These are phyloP conservation scores for Megalops atlanticus DNA, from an alignment of 2,113 vertebrate species.

Conservation along the genomic window DNA sequence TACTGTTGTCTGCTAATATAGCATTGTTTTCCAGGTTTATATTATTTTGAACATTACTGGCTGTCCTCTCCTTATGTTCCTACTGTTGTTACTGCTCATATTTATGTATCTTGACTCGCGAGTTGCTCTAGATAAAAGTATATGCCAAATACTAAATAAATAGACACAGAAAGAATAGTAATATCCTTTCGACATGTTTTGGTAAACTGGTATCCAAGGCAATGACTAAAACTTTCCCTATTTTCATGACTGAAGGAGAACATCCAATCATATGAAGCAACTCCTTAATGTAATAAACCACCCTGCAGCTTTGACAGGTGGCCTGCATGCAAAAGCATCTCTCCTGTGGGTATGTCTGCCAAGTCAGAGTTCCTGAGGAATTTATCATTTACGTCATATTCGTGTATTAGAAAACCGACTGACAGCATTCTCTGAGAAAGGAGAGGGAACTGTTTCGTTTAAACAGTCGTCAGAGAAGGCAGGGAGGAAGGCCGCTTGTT, in stretches of 20 bases:
- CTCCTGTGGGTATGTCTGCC: background rate
- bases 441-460: slow-evolving; percentile 8
- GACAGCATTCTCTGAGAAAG: slow-evolving; percentile 34
- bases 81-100: background rate
- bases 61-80: background rate
- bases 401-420: too few species aligned
- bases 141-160: background rate
- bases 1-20: too few species aligned
- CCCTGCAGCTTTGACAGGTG: background rate
- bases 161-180: background rate
- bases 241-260: background rate
- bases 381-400: too few species aligned
- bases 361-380: background rate
- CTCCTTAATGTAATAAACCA: background rate
- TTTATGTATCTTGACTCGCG: background rate
- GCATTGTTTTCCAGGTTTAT: background rate
- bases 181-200: too few species aligned
- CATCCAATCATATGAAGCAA: background rate
- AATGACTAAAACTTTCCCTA: background rate
- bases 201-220: background rate
- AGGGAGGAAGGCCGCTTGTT: slow-evolving; percentile 18
- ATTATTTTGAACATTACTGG: background rate
- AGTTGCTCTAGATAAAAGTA: background rate
- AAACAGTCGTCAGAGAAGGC: slow-evolving; percentile 20
- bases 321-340: background rate